Percentiles rank a stretch among this genome's conserved stretches.
phyloP scores from a whole-genome alignment of 1,140 invertebrate species.

The Heliconius melpomene region DNA sequence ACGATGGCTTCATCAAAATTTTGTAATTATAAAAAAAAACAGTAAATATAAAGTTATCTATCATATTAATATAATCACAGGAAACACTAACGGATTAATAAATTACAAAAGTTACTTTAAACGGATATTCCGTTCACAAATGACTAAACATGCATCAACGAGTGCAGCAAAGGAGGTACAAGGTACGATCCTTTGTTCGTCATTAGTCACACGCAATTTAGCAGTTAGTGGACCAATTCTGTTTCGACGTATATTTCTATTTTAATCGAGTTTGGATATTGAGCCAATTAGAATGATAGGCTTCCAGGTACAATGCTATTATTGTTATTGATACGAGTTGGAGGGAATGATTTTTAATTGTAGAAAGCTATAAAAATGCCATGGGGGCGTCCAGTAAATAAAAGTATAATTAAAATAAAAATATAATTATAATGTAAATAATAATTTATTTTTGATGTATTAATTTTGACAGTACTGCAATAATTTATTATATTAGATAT shows the following conservation, averaged over 20 bases:
- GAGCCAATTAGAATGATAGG: constrained; percentile 42
- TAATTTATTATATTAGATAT: no score
- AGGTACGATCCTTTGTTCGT: constrained; percentile 39
- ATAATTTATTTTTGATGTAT: no score
- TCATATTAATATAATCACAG: not conserved
- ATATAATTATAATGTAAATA: no score
- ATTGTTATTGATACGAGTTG: constrained; percentile 12
- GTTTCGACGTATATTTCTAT: constrained; percentile 74
- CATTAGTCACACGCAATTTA: constrained; percentile 78
- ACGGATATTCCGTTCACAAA: not conserved
- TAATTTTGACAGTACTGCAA: no score
- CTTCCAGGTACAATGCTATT: not conserved
- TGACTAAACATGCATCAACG: constrained; percentile 30
- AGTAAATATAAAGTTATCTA: not conserved
- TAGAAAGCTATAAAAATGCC: not conserved
- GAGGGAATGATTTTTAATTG: not conserved
- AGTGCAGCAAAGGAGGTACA: constrained; percentile 37
- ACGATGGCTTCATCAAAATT: no score
- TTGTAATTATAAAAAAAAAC: not conserved
- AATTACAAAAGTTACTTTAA: not conserved
- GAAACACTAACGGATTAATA: not conserved
- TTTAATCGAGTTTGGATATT: constrained; percentile 71
- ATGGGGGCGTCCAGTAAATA: no score
- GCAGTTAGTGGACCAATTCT: constrained; percentile 72
- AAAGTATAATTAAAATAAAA: no score